Evolutionary conservation across 2,113 vertebrate species (phyloP), one percentile per base, ranked within the genome.

Genomic region (Eira barbara): DNA sequence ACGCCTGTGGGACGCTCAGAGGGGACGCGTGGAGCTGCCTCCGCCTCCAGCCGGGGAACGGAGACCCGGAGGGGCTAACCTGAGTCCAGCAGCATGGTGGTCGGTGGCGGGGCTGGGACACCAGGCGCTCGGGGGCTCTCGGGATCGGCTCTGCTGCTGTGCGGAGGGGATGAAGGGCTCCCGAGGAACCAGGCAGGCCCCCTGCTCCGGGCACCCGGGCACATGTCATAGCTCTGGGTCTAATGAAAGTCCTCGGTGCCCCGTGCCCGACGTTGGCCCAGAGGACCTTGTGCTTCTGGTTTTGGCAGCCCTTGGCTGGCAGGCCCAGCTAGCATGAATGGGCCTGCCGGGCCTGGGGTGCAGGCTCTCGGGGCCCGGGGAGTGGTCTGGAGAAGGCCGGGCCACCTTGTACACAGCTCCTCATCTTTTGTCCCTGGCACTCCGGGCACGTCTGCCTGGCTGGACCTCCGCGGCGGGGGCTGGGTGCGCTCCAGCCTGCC

Each of bases 221-320:
- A 47, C 27, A 42, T 45, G 55, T 80, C 14, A n/a, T 67, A 49
- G 57, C 76, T 7, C 23, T 27, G 2, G 4, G 3, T 36, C 42
- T 34, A 7, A 6, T 1, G 83, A 17, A 74, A 57, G 91, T 18
- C 87, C 10, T 42, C 21, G n/a, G 47, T 0, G 42, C 13, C 39
- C 11, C 0, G 15, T 15, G 67, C 49, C 31, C 1, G 1, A 23
- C 0, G 0, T 21, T 39, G 65, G 59, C 31, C 25, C 25, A 5
- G 31, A 81, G 39, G 29, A 55, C 67, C 59, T 85, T 34, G 13
- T 6, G 25, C 45, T 7, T 31, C 39, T 85, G 49, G 6, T 80
- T 17, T 31, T 14, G 39, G 39, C n/a, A 63, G 25, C 59, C 59
- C 25, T 12, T 11, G 25, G 59, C 59, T 27, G 61, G 27, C 49